phyloP scores from a whole-genome alignment of 1,140 invertebrate species.

The Portunus trituberculatus region DNA sequence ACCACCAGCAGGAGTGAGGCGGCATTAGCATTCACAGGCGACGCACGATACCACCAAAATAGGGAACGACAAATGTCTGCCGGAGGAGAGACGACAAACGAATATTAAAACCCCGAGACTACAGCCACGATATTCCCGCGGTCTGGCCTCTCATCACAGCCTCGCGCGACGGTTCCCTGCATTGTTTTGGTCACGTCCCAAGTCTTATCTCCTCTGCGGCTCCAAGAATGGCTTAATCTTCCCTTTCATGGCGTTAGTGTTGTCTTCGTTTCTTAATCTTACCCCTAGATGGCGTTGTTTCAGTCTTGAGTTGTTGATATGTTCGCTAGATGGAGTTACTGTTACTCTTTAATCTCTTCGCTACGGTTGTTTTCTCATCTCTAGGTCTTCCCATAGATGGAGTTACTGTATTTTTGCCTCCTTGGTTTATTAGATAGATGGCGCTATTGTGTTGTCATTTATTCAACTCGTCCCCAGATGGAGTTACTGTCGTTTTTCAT shows the following conservation, averaged over 20 bases:
- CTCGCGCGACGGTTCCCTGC: background rate
- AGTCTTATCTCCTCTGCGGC: background rate
- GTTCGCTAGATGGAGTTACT: background rate
- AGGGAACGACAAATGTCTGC: background rate
- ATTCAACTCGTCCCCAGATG: too few species aligned
- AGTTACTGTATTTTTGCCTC: background rate
- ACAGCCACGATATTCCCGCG: background rate
- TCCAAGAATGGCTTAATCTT: background rate
- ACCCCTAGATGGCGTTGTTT: background rate
- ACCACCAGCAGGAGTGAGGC: background rate
- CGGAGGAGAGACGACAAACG: background rate
- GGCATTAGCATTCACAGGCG: background rate
- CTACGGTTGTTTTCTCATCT: too few species aligned
- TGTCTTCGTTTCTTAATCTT: background rate
- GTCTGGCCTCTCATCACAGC: background rate
- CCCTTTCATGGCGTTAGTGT: too few species aligned
- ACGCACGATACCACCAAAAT: background rate
- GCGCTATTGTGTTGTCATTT: too few species aligned
- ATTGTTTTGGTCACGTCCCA: background rate
- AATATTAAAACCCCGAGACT: background rate
- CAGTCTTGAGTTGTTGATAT: background rate
- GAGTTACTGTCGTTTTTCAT: too few species aligned
- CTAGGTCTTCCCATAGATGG: background rate
- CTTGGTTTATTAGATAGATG: background rate
- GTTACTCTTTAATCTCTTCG: too few species aligned